phyloP scores from a whole-genome alignment of 1,140 invertebrate genomes.

The Drosophila prosaltans region DNA sequence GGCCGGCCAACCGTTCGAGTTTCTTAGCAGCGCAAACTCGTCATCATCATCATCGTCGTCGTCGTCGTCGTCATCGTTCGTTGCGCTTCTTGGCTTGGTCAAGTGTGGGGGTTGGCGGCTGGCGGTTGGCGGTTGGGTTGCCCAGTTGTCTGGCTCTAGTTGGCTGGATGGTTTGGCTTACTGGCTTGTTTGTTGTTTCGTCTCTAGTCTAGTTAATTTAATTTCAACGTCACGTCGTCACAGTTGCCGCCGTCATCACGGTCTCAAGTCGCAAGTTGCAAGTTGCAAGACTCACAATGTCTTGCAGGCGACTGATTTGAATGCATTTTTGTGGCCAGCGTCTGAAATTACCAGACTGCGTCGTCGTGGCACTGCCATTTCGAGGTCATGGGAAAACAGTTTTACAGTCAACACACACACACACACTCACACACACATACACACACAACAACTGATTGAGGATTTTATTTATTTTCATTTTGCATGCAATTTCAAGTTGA shows the following conservation, averaged over 20 bases:
- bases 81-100: constrained; percentile 42
- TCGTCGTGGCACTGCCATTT: constrained; percentile 48
- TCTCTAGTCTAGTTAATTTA: constrained; percentile 80
- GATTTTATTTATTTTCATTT: constrained; percentile 63
- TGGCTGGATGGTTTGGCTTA: constrained; percentile 4
- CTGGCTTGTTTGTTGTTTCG: constrained; percentile 27
- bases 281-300: no score
- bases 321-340: constrained; percentile 53
- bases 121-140: constrained; percentile 14
- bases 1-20: constrained; percentile 6
- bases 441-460: constrained; percentile 20
- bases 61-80: constrained; percentile 24
- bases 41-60: no score
- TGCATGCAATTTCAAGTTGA: constrained; percentile 45
- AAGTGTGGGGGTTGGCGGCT: constrained; percentile 39
- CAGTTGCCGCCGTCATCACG: constrained; percentile 48
- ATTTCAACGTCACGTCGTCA: constrained; percentile 78
- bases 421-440: not conserved
- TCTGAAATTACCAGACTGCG: constrained; percentile 56
- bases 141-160: constrained; percentile 39
- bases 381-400: constrained; percentile 76
- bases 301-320: constrained; percentile 60
- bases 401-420: constrained; percentile 20
- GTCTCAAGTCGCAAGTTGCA: not conserved
- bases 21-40: constrained; percentile 13